Evolutionary conservation across 2,797 vertebrate species (phyloP).

Genomic region (Chaenodraco wilsoni): DNA sequence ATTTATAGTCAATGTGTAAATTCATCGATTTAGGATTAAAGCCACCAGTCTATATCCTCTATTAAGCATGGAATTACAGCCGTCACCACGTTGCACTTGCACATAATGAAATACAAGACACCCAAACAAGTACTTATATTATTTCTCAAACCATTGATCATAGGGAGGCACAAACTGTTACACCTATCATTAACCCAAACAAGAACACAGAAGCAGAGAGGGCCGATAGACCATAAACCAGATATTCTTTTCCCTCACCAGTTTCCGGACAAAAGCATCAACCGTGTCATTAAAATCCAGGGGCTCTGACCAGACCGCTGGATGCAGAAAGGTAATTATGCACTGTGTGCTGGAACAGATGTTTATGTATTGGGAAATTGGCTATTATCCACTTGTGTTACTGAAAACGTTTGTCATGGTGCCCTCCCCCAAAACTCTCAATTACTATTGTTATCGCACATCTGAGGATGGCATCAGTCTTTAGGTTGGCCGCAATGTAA

Average conservation of each 20-base stretch:
- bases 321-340: constrained; percentile 17
- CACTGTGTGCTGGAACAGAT: constrained; percentile 19
- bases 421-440: constrained; percentile 18
- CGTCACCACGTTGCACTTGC: constrained; percentile 6
- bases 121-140: constrained; percentile 28
- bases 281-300: constrained; percentile 20
- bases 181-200: constrained; percentile 18
- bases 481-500: constrained; percentile 35
- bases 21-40: background rate
- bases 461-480: constrained; percentile 42
- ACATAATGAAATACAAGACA: constrained; percentile 29
- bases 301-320: constrained; percentile 17
- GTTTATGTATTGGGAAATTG: constrained; percentile 32
- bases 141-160: constrained; percentile 33
- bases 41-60: constrained; percentile 1
- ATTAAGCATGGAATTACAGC: constrained; percentile 18
- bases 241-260: background rate
- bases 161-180: constrained; percentile 10
- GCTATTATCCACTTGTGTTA: constrained; percentile 35
- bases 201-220: background rate
- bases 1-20: background rate
- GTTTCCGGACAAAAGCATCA: constrained; percentile 18
- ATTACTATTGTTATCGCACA: constrained; percentile 19
- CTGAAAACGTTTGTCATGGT: constrained; percentile 12
- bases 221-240: background rate